Conservation (phyloP, 1,140 invertebrate species). For the Pissodes strobi region DNA sequence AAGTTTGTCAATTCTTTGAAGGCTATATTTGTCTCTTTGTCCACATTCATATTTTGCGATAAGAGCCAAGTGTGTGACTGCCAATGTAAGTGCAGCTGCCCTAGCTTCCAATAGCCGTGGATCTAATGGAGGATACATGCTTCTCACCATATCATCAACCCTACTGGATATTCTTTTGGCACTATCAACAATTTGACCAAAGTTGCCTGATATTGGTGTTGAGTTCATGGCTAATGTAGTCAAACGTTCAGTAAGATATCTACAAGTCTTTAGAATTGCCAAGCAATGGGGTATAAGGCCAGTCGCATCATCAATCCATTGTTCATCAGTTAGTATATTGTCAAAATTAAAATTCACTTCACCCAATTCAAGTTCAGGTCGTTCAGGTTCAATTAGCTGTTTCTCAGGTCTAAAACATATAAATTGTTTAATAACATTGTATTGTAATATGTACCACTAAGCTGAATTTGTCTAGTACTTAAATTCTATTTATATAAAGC, state of each 20-base stretch:
- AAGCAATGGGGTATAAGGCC: conserved; percentile 77
- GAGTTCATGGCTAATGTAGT: conserved; percentile 69
- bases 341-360: conserved; percentile 63
- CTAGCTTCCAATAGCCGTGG: conserved; percentile 71
- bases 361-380: conserved; percentile 57
- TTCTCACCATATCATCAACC: conserved; percentile 74
- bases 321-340: conserved; percentile 63
- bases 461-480: too few relatives aligned
- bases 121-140: conserved; percentile 75
- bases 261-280: conserved; percentile 73
- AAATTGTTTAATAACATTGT: not conserved
- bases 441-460: not conserved
- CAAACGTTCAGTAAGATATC: conserved; percentile 71
- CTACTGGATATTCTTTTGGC: conserved; percentile 70
- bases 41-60: conserved; percentile 62
- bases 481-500: too few relatives aligned
- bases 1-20: conserved; percentile 71
- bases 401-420: conserved; percentile 47
- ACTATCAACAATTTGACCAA: conserved; percentile 67
- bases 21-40: conserved; percentile 56
- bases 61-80: conserved; percentile 71
- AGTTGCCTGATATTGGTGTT: conserved; percentile 58
- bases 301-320: conserved; percentile 70
- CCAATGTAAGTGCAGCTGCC: conserved; percentile 69
- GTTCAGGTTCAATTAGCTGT: conserved; percentile 50